These are phyloP conservation scores for Sinocyclocheilus anophthalmus DNA, from an alignment of 2,113 vertebrate genomes.

Conservation along the genomic window DNA sequence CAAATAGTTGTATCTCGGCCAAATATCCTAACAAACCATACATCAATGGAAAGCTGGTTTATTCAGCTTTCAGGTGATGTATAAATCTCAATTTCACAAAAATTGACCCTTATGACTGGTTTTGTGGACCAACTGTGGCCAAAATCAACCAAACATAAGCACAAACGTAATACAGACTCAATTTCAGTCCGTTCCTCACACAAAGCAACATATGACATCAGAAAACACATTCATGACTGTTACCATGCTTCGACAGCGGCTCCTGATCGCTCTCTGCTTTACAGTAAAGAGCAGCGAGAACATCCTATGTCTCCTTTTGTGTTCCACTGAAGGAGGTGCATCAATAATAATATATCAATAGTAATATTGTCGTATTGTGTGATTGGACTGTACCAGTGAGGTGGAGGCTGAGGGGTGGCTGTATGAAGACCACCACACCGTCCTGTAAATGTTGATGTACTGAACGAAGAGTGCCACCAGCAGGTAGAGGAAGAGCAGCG, in stretches of 20 bases:
- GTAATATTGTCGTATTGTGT: too few species aligned
- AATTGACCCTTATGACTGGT: too few species aligned
- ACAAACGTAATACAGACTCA: too few species aligned
- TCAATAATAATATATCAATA: neutral
- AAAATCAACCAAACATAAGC: too few species aligned
- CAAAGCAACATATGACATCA: neutral
- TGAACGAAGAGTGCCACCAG: constrained; percentile 96
- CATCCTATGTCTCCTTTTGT: neutral
- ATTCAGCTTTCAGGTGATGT: too few species aligned
- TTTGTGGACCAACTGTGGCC: too few species aligned
- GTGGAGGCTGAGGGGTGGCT: constrained; percentile 95
- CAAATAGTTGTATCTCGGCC: too few species aligned
- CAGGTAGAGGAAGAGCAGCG: constrained; percentile 95
- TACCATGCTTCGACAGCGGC: neutral
- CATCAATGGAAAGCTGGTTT: too few species aligned
- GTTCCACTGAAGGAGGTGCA: neutral
- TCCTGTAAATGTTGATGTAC: constrained; percentile 99
- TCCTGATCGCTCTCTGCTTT: neutral
- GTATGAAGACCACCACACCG: constrained; percentile 98
- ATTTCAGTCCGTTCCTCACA: neutral
- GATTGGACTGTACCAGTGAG: constrained; percentile 78
- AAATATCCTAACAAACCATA: too few species aligned
- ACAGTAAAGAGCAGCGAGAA: neutral
- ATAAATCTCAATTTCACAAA: too few species aligned
- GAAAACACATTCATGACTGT: neutral